Evolutionary conservation across 2,888 invertebrate genomes (phyloP).

Genomic region (Bruchidius siliquastri): DNA sequence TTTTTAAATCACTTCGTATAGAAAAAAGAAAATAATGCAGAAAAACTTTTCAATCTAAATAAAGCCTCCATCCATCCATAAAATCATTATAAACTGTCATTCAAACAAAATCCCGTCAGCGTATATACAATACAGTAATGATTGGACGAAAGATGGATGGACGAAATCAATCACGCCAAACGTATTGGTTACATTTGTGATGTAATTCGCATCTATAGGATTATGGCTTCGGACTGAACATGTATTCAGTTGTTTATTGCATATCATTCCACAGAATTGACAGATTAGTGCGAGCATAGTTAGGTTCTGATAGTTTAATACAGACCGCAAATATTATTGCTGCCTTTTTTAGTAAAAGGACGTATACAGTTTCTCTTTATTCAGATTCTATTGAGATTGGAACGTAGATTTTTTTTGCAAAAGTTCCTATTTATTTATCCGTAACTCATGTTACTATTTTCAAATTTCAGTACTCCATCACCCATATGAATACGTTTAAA

Average conservation of each 20-base stretch:
- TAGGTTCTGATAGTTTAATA: too few species aligned
- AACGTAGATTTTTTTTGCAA: too few species aligned
- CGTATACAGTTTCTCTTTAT: too few species aligned
- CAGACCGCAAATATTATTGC: too few species aligned
- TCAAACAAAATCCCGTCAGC: background rate
- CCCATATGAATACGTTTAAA: too few species aligned
- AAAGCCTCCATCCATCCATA: background rate
- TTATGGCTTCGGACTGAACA: background rate
- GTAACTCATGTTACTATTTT: too few species aligned
- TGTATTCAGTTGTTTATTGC: background rate
- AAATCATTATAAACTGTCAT: background rate
- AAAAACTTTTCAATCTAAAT: background rate
- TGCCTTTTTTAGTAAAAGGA: too few species aligned
- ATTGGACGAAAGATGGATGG: background rate
- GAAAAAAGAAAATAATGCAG: too few species aligned
- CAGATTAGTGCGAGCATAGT: background rate
- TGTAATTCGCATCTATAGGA: background rate
- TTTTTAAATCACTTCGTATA: too few species aligned
- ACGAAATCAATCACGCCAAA: background rate
- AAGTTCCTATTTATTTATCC: too few species aligned
- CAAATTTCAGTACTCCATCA: too few species aligned
- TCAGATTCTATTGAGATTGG: too few species aligned
- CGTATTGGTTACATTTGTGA: background rate
- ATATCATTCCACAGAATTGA: background rate
- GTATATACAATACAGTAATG: background rate